Evolutionary conservation across 2,113 vertebrate species (phyloP).

Genomic region (Boleophthalmus pectinirostris): DNA sequence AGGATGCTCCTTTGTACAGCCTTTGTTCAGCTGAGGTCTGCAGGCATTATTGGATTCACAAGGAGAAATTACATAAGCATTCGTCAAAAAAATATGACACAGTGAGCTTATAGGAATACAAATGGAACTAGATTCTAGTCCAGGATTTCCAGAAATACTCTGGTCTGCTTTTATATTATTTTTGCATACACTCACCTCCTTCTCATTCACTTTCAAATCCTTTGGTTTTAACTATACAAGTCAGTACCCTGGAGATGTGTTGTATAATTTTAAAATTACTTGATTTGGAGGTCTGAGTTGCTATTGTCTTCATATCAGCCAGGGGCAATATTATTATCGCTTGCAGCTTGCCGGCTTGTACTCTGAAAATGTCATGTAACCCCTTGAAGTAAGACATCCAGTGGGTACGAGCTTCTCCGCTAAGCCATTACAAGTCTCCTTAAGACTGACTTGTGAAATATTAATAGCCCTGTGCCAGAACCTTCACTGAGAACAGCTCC

Average conservation of each 20-base stretch:
- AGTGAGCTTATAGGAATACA: background rate
- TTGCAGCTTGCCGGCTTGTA: background rate
- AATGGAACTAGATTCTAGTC: background rate
- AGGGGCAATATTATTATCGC: background rate
- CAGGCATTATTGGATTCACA: background rate
- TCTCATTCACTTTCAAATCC: background rate
- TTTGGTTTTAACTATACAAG: background rate
- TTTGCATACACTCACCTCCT: background rate
- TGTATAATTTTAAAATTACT: background rate
- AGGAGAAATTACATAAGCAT: background rate
- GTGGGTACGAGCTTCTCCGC: slow-evolving; percentile 6
- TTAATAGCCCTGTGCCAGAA: slow-evolving; percentile 19
- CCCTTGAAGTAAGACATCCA: slow-evolving; percentile 3
- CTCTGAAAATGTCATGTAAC: slow-evolving; percentile 5
- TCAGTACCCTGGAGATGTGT: background rate
- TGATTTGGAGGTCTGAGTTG: background rate
- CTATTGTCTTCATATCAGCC: slow-evolving; percentile 1
- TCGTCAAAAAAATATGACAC: background rate
- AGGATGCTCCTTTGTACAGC: background rate
- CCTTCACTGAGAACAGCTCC: slow-evolving; percentile 14
- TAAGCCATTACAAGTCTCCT: slow-evolving; percentile 13
- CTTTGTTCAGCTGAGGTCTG: background rate
- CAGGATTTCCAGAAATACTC: background rate
- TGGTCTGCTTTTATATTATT: background rate
- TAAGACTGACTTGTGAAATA: slow-evolving; percentile 29